Conservation (phyloP, 2,797 vertebrate genomes). For the Vireo griseus region DNA sequence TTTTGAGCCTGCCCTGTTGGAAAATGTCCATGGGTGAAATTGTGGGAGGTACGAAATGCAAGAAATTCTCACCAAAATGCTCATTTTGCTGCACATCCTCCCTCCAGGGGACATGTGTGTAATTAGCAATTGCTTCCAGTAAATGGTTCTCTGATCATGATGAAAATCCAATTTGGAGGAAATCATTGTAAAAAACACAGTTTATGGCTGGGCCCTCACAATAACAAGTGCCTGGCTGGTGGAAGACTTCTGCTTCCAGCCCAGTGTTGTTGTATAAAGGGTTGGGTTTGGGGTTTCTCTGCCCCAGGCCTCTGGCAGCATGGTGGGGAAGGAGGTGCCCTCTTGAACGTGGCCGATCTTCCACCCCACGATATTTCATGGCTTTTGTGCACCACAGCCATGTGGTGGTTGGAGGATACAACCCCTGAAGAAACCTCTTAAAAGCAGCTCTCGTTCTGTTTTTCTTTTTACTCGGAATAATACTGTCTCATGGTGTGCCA, state of each 20-base stretch:
- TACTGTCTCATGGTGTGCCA: neutral
- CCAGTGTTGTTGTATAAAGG: accelerated
- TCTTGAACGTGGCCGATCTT: neutral
- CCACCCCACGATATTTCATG: neutral
- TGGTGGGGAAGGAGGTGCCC: neutral
- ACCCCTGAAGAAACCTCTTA: neutral
- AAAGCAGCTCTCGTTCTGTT: neutral
- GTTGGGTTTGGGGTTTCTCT: neutral
- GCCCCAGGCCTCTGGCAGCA: neutral
- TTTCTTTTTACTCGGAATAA: neutral
- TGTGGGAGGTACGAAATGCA: neutral
- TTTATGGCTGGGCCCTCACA: conserved; percentile 25
- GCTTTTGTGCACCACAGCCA: neutral
- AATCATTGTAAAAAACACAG: conserved; percentile 12
- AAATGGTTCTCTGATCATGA: conserved; percentile 49
- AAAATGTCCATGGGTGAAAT: neutral
- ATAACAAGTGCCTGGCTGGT: neutral
- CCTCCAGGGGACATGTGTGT: conserved; percentile 17
- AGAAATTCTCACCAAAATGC: neutral
- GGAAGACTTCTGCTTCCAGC: neutral
- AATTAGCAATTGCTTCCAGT: conserved; percentile 25
- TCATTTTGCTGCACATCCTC: neutral
- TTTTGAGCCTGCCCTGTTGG: neutral
- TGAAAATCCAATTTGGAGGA: conserved; percentile 2
- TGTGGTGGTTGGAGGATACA: neutral